Conservation (phyloP, 2,888 invertebrate species). For the Rhodophaea formosa region DNA sequence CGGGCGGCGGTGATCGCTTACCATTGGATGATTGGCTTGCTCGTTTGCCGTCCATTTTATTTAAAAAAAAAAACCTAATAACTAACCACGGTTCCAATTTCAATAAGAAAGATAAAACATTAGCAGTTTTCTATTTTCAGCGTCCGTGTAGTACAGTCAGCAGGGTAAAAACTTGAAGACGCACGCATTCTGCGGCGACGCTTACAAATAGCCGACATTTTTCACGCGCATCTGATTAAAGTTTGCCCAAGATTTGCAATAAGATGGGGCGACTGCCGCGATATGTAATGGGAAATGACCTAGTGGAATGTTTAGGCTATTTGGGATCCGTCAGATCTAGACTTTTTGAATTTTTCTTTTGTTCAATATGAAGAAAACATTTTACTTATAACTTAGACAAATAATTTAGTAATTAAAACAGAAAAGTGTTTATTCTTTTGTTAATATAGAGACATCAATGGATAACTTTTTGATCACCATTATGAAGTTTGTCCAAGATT, state of each 20-base stretch:
- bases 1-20: no score
- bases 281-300: slow-evolving; percentile 13
- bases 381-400: no score
- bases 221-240: slow-evolving; percentile 57
- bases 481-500: no score
- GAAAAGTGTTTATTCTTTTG: no score
- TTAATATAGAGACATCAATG: no score
- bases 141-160: slow-evolving; percentile 25
- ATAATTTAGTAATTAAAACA: no score
- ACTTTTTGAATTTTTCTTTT: neutral
- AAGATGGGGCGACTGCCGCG: slow-evolving; percentile 31
- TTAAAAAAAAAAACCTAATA: no score
- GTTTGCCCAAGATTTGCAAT: slow-evolving; percentile 44
- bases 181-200: slow-evolving; percentile 42
- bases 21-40: no score
- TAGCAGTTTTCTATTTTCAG: slow-evolving; percentile 22
- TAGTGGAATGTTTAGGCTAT: neutral
- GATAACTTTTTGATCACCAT: no score
- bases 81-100: slow-evolving; percentile 3
- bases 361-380: neutral
- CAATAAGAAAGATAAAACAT: neutral
- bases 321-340: neutral
- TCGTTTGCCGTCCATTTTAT: no score
- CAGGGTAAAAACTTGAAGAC: slow-evolving; percentile 37
- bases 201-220: slow-evolving; percentile 51